Percentiles rank a stretch among this genome's conserved stretches.
Conservation (phyloP, 2,888 invertebrate species). For the Hirtodrosophila trivittata region DNA sequence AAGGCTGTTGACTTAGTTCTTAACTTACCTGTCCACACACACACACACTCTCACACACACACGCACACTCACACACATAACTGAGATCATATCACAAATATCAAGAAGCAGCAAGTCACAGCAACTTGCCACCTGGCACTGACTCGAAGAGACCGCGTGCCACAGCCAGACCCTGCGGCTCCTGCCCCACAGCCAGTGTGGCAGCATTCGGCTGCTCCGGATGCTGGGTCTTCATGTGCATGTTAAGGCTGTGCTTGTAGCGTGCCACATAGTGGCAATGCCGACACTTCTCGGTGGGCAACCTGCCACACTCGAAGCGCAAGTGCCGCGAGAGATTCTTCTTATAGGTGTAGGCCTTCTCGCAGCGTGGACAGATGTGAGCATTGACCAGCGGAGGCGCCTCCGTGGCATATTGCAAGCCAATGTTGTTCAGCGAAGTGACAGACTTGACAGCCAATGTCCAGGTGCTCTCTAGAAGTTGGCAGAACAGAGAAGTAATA, state of each 20-base stretch:
- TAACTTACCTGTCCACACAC: constrained; percentile 53
- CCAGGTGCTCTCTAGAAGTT: constrained; percentile 80
- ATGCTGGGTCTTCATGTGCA: constrained; percentile 84
- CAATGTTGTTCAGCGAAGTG: constrained; percentile 82
- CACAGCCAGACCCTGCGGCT: not conserved
- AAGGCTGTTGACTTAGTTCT: constrained; percentile 10
- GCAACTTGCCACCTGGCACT: constrained; percentile 42
- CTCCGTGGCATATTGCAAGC: constrained; percentile 50
- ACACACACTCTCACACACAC: constrained; percentile 2
- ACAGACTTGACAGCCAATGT: constrained; percentile 82
- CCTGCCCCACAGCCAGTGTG: not conserved
- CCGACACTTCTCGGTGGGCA: constrained; percentile 85
- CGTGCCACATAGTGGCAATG: constrained; percentile 85
- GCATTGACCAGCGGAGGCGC: constrained; percentile 33
- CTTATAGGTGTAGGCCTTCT: constrained; percentile 86
- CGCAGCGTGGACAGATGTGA: constrained; percentile 85
- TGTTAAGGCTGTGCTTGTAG: constrained; percentile 85
- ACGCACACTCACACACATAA: constrained; percentile 4
- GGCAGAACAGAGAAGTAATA: constrained; percentile 60
- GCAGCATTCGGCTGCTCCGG: constrained; percentile 45
- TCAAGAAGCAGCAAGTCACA: constrained; percentile 7
- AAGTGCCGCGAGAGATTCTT: constrained; percentile 86
- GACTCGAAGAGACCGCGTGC: constrained; percentile 51
- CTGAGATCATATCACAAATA: constrained; percentile 53
- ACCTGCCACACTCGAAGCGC: constrained; percentile 86